phyloP scores from a whole-genome alignment of 1,140 invertebrate species.

The Zaprionus nigranus region DNA sequence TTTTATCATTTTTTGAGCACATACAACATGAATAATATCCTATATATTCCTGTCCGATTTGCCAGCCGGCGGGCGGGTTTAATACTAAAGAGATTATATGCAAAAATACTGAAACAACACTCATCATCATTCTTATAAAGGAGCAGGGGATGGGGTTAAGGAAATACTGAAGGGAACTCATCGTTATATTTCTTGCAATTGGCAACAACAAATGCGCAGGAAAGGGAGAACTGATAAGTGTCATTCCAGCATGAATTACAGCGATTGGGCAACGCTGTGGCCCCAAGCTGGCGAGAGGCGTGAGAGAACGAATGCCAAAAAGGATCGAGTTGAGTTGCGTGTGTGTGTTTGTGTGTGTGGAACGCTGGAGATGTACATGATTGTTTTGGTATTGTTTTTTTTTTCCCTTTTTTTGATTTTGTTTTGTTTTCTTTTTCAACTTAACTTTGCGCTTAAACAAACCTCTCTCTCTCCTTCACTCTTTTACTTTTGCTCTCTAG shows the following conservation, averaged over 20 bases:
- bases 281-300: neutral
- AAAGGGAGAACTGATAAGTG: slow-evolving; percentile 21
- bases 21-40: slow-evolving; percentile 41
- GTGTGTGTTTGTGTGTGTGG: neutral
- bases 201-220: neutral
- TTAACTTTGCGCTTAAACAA: slow-evolving; percentile 67
- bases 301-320: slow-evolving; percentile 8
- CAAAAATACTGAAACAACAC: slow-evolving; percentile 25
- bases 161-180: slow-evolving; percentile 2
- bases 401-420: neutral
- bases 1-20: slow-evolving; percentile 38
- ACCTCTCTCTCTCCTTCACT: slow-evolving; percentile 19
- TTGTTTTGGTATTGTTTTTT: neutral
- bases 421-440: slow-evolving; percentile 50
- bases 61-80: slow-evolving; percentile 13
- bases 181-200: neutral
- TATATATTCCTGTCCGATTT: slow-evolving; percentile 29
- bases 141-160: neutral
- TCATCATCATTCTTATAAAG: slow-evolving; percentile 1
- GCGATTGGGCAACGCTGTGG: slow-evolving; percentile 28
- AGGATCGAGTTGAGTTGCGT: slow-evolving; percentile 19
- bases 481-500: slow-evolving; percentile 1
- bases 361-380: neutral
- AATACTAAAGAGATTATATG: slow-evolving; percentile 40
- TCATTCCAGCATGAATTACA: slow-evolving; percentile 27